Conservation (phyloP, 64 coral and sea anemone genomes). For the Porites australiensis region DNA sequence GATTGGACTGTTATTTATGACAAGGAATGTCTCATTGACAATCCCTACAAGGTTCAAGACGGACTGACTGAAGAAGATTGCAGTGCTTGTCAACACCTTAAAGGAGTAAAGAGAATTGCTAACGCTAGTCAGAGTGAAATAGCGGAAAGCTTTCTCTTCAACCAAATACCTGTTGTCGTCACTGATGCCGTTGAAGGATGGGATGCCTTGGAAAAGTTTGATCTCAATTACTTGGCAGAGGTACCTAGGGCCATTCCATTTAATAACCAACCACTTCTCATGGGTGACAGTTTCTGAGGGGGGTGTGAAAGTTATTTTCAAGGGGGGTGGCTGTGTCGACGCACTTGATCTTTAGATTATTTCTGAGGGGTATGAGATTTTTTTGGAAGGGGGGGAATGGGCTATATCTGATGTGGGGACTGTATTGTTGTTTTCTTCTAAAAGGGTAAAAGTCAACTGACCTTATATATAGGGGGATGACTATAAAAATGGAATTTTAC, state of each 20-base stretch:
- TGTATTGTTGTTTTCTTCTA: too few species aligned
- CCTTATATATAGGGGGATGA: too few species aligned
- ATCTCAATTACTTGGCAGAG: constrained; percentile 75
- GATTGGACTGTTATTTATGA: constrained; percentile 91
- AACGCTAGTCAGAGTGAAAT: constrained; percentile 63
- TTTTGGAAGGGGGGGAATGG: too few species aligned
- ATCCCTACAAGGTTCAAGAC: constrained; percentile 83
- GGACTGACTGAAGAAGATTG: constrained; percentile 83
- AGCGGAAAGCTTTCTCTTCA: constrained; percentile 69
- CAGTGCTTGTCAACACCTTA: constrained; percentile 69
- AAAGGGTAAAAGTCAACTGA: too few species aligned
- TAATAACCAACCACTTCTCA: too few species aligned
- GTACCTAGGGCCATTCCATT: constrained; percentile 19
- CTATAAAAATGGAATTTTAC: too few species aligned
- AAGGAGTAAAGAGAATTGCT: constrained; percentile 26
- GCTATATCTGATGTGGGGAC: too few species aligned
- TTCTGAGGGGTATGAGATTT: too few species aligned
- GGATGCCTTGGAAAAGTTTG: constrained; percentile 82
- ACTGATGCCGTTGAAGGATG: constrained; percentile 85
- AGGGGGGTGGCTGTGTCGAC: too few species aligned
- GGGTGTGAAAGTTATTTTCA: too few species aligned
- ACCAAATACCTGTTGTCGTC: constrained; percentile 80
- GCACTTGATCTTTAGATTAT: too few species aligned
- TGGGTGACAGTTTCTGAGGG: too few species aligned
- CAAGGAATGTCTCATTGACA: constrained; percentile 83